Evolutionary conservation across 2,797 vertebrate species (phyloP), one percentile per base, ranked within the genome.

Genomic region (Dendrocincla fuliginosa): DNA sequence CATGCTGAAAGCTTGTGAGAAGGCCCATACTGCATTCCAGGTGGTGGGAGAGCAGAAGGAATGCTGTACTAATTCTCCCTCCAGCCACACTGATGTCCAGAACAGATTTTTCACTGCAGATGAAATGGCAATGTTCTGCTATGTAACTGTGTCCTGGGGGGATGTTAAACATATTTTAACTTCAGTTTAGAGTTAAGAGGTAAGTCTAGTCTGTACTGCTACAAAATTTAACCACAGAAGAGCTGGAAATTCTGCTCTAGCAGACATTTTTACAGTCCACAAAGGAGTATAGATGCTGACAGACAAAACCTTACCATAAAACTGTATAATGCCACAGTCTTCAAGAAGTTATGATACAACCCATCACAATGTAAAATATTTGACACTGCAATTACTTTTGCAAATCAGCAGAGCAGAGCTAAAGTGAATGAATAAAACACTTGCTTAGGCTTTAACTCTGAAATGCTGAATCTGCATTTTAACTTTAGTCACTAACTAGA

Each of bases 31-130:
- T 59, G 47, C 87, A 84, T 95, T 93, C 94, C 96, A 95, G 87
- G 79, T 88, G 87, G 82, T 93, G 85, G 86, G 79, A 94, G 79
- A 71, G 67, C 84, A 93, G 76, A 91, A 91, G 82, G 95, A 97
- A 96, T 95, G 87, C 61, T 91, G 85, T 75, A 57, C 82, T 94
- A 86, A 86, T 88, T 95, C 73, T 89, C 73, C 89, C 87, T 95
- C 82, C 0, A 24, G 89, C 84, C 76, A 95, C 50, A 87, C 82
- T 95, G 79, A 75, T 84, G 82, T 94, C 87, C 94, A 97, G 95
- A 95, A 81, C 82, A 91, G 73, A 95, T 94, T 93, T 96, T 94
- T 93, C 73, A 84, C n/a, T 0, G 1, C 61, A 65, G 49, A 86
- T 50, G 82, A 88, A 95, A 89, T 12, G 3, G 61, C 73, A 89